These are phyloP conservation scores for Melieria crassipennis DNA, from an alignment of 2,888 invertebrate genomes.

Conservation along the genomic window DNA sequence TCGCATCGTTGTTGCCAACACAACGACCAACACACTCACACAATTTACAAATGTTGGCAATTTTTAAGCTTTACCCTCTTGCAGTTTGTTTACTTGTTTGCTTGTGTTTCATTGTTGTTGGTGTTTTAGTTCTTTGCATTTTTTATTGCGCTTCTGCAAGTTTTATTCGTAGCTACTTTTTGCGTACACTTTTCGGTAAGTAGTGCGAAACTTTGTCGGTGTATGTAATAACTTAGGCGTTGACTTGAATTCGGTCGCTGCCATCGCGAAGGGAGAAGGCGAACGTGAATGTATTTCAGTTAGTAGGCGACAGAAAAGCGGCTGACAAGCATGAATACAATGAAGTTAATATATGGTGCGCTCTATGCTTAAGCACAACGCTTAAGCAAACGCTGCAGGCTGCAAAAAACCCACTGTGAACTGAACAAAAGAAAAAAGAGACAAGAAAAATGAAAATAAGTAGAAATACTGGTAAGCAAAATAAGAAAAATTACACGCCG, in stretches of 20 bases:
- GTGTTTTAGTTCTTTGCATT: not conserved
- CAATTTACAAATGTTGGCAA: slow-evolving; percentile 8
- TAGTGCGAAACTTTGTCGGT: too few relatives aligned
- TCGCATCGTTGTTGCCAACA: not conserved
- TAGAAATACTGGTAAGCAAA: not conserved
- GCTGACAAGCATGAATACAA: too few relatives aligned
- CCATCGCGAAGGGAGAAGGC: too few relatives aligned
- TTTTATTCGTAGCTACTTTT: too few relatives aligned
- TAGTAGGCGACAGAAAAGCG: too few relatives aligned
- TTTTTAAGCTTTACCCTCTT: slow-evolving; percentile 25
- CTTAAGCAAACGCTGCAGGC: not conserved
- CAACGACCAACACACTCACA: slow-evolving; percentile 7
- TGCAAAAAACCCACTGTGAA: not conserved
- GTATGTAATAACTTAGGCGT: too few relatives aligned
- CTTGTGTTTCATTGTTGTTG: not conserved
- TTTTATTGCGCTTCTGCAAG: too few relatives aligned
- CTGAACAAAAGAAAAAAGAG: not conserved
- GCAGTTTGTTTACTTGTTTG: slow-evolving; percentile 3
- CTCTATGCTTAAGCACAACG: too few relatives aligned
- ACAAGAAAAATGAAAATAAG: slow-evolving; percentile 4
- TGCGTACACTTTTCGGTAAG: too few relatives aligned
- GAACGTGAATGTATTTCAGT: too few relatives aligned
- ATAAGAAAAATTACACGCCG: not conserved
- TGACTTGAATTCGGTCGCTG: too few relatives aligned
- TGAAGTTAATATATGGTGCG: too few relatives aligned